These are phyloP conservation scores for Opisthograptis luteolata DNA, from an alignment of 2,888 invertebrate genomes.

Conservation along the genomic window DNA sequence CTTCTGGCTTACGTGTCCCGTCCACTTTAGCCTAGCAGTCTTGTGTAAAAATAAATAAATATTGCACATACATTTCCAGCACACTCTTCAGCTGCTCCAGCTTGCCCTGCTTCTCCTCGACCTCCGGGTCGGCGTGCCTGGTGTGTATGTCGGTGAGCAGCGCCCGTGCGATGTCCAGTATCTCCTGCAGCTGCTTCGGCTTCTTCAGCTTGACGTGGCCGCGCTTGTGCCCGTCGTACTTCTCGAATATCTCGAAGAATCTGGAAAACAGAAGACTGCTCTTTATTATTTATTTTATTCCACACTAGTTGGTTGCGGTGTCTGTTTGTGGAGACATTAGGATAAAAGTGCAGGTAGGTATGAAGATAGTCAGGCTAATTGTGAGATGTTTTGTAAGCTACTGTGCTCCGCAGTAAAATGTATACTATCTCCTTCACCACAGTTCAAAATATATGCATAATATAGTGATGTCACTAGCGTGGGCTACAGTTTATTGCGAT, in stretches of 20 bases:
- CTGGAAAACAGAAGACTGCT: constrained; percentile 68
- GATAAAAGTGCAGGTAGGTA: too few relatives aligned
- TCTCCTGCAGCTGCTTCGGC: constrained; percentile 98
- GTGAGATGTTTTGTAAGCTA: too few relatives aligned
- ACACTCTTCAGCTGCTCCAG: constrained; percentile 98
- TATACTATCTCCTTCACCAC: too few relatives aligned
- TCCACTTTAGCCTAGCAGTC: too few relatives aligned
- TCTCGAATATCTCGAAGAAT: constrained; percentile 99
- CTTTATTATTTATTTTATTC: constrained; percentile 23
- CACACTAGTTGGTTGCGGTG: not conserved
- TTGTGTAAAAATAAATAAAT: too few relatives aligned
- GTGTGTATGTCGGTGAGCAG: constrained; percentile 95
- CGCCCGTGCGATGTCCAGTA: constrained; percentile 97
- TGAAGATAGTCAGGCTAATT: too few relatives aligned
- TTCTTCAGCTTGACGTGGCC: constrained; percentile 98
- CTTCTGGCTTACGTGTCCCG: too few relatives aligned
- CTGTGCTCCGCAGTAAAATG: too few relatives aligned
- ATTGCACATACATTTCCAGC: constrained; percentile 95
- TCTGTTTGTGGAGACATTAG: not conserved
- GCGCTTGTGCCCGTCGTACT: constrained; percentile 97
- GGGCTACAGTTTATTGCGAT: too few relatives aligned
- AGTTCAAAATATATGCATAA: too few relatives aligned
- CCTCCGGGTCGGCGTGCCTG: constrained; percentile 93
- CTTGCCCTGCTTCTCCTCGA: constrained; percentile 98
- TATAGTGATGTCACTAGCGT: too few relatives aligned